A percentile compares a stretch with the other conserved stretches of the same genome.
Evolutionary conservation across 1,140 invertebrate species (phyloP).

Genomic region (Grapholita molesta): DNA sequence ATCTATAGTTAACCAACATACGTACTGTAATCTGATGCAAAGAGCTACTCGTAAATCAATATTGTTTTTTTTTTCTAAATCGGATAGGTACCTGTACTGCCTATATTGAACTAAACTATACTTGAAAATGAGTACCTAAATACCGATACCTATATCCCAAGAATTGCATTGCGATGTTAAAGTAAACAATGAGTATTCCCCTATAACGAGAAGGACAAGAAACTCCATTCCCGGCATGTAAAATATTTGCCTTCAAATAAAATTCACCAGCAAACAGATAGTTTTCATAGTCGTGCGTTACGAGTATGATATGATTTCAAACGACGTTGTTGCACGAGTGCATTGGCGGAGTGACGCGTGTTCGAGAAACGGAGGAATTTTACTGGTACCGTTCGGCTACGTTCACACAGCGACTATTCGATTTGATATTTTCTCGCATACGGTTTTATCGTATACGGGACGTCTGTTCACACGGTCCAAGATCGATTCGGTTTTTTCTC

Average conservation of each 20-base stretch:
- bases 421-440: not conserved
- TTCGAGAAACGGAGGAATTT: slow-evolving; percentile 26
- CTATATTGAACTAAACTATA: too few species aligned
- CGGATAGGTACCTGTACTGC: too few species aligned
- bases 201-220: not conserved
- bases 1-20: too few species aligned
- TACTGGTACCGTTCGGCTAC: slow-evolving; percentile 8
- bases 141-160: not conserved
- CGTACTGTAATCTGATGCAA: too few species aligned
- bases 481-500: too few species aligned
- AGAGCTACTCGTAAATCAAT: too few species aligned
- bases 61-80: too few species aligned
- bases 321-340: slow-evolving; percentile 5
- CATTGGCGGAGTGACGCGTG: not conserved
- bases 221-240: not conserved
- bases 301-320: not conserved
- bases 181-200: not conserved
- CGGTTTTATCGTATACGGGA: too few species aligned
- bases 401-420: not conserved
- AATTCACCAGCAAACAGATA: not conserved
- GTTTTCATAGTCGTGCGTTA: slow-evolving; percentile 13
- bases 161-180: not conserved
- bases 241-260: slow-evolving; percentile 12
- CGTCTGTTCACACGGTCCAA: too few species aligned
- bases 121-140: not conserved